phyloP scores from a whole-genome alignment of 2,113 vertebrate genomes.

The Setophaga kirtlandii region DNA sequence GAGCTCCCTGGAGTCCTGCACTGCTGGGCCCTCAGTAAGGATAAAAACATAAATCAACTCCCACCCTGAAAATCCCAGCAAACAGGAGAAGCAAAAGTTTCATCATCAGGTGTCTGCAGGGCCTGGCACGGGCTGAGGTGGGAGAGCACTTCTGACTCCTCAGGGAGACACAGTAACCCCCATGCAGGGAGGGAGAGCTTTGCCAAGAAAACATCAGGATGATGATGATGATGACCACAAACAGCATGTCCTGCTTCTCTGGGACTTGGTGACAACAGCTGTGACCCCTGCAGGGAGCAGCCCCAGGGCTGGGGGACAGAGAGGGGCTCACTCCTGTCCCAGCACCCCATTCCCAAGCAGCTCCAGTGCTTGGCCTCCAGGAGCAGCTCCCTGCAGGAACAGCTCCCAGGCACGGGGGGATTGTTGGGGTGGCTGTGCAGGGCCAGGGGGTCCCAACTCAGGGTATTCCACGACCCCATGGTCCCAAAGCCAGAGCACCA shows the following conservation, averaged over 20 bases:
- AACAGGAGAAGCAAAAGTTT: not conserved
- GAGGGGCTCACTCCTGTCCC: not conserved
- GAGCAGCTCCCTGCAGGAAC: not conserved
- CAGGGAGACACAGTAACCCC: not conserved
- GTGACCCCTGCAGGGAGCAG: not conserved
- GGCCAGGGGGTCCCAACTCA: not conserved
- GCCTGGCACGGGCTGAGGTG: not conserved
- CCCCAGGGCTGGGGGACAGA: not conserved
- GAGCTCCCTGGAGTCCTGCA: not conserved
- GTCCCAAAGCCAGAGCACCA: not conserved
- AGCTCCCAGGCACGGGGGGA: not conserved
- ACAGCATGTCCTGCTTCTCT: not conserved
- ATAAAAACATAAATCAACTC: not conserved
- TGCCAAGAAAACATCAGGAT: not conserved
- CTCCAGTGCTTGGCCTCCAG: accelerated
- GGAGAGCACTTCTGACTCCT: not conserved
- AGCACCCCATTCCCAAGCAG: not conserved
- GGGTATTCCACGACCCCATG: accelerated
- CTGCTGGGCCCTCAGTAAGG: not conserved
- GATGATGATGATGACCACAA: not conserved
- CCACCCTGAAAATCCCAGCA: not conserved
- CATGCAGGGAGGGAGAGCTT: not conserved
- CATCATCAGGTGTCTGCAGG: not conserved
- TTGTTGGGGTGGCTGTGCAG: not conserved
- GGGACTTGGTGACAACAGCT: not conserved